Conservation (phyloP, 2,888 invertebrate genomes). For the Sinotaia quadrata region DNA sequence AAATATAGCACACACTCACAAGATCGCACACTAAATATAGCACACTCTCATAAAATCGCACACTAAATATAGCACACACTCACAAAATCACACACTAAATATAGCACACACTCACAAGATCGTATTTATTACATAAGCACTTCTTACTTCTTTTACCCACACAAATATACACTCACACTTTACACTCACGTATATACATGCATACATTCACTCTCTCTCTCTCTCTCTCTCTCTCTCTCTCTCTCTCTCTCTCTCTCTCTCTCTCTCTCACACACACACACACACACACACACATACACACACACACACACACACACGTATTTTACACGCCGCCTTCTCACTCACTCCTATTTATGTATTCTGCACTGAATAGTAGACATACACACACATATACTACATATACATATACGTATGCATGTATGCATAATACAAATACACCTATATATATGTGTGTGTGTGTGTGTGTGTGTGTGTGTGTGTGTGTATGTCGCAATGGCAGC, state of each 20-base stretch:
- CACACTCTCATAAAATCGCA: too few species aligned
- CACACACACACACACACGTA: conserved; percentile 1
- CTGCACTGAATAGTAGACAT: background rate
- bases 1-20: too few species aligned
- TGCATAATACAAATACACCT: background rate
- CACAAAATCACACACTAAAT: too few species aligned
- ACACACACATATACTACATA: background rate
- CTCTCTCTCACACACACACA: background rate
- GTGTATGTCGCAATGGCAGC: background rate
- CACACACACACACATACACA: background rate
- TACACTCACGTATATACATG: conserved; percentile 3
- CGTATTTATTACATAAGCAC: too few species aligned
- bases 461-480: conserved; percentile 5
- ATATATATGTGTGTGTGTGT: background rate
- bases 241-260: background rate
- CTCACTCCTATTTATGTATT: background rate
- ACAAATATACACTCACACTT: background rate
- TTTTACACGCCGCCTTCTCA: background rate
- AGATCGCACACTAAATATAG: too few species aligned
- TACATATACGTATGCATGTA: too few species aligned
- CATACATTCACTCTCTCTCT: background rate
- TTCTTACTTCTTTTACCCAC: too few species aligned
- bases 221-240: background rate
- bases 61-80: too few species aligned
- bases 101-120: too few species aligned